These are phyloP conservation scores for Stramonita haemastoma DNA, from an alignment of 2,888 invertebrate genomes.

Conservation along the genomic window DNA sequence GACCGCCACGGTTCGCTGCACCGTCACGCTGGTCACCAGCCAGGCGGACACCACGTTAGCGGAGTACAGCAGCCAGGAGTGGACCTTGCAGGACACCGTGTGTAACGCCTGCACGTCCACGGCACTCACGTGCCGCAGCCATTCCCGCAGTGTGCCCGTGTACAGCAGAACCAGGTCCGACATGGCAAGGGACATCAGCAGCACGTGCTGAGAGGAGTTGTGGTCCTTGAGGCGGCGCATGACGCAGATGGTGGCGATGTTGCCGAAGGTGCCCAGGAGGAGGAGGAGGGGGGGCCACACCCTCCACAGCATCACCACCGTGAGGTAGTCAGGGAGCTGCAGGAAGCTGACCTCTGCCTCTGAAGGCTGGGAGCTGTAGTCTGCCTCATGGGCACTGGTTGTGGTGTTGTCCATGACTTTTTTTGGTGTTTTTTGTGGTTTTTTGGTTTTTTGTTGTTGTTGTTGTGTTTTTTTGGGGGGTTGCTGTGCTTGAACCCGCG, in stretches of 20 bases:
- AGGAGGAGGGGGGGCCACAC: not conserved
- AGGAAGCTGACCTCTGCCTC: not conserved
- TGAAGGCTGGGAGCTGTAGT: not conserved
- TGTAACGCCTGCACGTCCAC: not conserved
- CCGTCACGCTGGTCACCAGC: conserved; percentile 3
- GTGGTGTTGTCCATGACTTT: not conserved
- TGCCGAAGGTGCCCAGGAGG: not conserved
- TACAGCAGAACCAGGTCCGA: not conserved
- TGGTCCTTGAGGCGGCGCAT: not conserved
- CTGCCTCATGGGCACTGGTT: not conserved
- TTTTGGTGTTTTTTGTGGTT: too few relatives aligned
- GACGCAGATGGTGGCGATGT: not conserved
- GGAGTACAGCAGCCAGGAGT: not conserved
- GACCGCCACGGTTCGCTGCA: conserved; percentile 17
- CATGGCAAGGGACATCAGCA: not conserved
- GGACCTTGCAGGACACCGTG: not conserved
- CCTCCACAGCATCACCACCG: not conserved
- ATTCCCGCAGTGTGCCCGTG: not conserved
- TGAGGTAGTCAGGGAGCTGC: not conserved
- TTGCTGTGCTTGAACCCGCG: too few relatives aligned
- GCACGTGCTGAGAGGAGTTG: not conserved
- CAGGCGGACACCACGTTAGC: not conserved
- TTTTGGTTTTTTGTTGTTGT: too few relatives aligned
- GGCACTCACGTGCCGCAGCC: not conserved
- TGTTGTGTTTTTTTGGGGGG: too few relatives aligned